Percentiles rank a stretch among this genome's conserved stretches.
These are phyloP conservation scores for Micrasema minimum DNA, from an alignment of 1,140 invertebrate genomes.

Conservation along the genomic window DNA sequence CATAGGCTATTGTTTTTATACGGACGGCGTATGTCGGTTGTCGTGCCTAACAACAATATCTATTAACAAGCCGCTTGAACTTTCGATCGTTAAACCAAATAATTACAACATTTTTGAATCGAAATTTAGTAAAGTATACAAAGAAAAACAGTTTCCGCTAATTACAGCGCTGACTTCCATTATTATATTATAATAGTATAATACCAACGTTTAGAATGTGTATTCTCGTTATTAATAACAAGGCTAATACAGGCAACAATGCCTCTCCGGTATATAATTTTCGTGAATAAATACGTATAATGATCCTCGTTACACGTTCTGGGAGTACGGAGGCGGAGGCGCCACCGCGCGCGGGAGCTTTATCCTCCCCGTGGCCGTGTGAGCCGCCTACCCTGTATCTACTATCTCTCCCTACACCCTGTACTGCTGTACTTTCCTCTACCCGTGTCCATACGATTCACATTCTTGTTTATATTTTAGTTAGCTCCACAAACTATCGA, in stretches of 20 bases:
- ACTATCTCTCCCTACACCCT: too few relatives aligned
- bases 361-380: too few relatives aligned
- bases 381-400: too few relatives aligned
- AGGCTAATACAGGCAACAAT: slow-evolving; percentile 26
- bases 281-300: slow-evolving; percentile 30
- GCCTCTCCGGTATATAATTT: slow-evolving; percentile 36
- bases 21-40: slow-evolving; percentile 2
- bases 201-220: slow-evolving; percentile 41
- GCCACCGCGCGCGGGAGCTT: too few relatives aligned
- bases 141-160: slow-evolving; percentile 34
- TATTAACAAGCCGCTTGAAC: slow-evolving; percentile 23
- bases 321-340: neutral
- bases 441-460: slow-evolving; percentile 8
- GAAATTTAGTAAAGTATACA: slow-evolving; percentile 39
- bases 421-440: too few relatives aligned
- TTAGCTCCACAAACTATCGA: slow-evolving; percentile 38
- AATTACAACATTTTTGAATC: slow-evolving; percentile 37
- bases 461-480: slow-evolving; percentile 19
- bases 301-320: slow-evolving; percentile 21
- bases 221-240: slow-evolving; percentile 42
- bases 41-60: slow-evolving; percentile 26
- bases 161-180: slow-evolving; percentile 34
- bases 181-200: slow-evolving; percentile 36
- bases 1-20: slow-evolving; percentile 7
- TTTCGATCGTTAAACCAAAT: slow-evolving; percentile 37